Base-by-base conservation (phyloP, 92 coral and sea anemone species). In the Ricordea florida region DNA sequence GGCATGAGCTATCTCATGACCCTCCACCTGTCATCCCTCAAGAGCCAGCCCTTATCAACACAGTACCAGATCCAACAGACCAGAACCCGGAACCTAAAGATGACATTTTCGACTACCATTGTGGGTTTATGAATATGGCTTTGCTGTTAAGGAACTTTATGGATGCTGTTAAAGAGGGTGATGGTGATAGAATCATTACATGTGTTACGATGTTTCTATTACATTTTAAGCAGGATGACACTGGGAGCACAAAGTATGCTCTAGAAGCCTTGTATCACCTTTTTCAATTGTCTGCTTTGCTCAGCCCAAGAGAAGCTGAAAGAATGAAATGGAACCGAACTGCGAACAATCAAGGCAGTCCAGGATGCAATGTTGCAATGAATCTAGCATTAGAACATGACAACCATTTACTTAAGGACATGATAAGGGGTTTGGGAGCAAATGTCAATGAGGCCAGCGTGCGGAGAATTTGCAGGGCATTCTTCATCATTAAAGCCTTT, bases 111-210 rank as follows among this genome's bases (percentile, higher is more conserved):
- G 84, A 85, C 61, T 85, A 85, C 41, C 90, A 79, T 74, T 46
- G 86, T 11, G 38, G 74, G n/a, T 64, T 85, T 23, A 85, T 85
- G 85, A 68, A 68, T 72, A 85, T 85, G 86, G 72, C 78, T 22
- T 60, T 79, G 30, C 57, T 85, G 11, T 46, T 85, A n/a, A 17
- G 86, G 6, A 85, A 85, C 47, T 79, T 79, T 56, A 38, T 15
- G 34, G 91, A 85, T 66, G 86, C 91, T 21, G 40, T 47, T n/a
- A n/a, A 4, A 22, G 44, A 85, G 68, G 91, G 86, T 8, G 86
- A 85, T 47, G 91, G 90, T 29, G 70, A 78, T 13, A 15, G 82
- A 17, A 23, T 67, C 1, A 40, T 83, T 1, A 50, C 61, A 49
- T 83, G 83, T 28, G 78, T 78, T 16, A 79, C 72, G 63, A 27